Evolutionary conservation across 2,797 vertebrate genomes (phyloP).

Genomic region (Helarctos malayanus): DNA sequence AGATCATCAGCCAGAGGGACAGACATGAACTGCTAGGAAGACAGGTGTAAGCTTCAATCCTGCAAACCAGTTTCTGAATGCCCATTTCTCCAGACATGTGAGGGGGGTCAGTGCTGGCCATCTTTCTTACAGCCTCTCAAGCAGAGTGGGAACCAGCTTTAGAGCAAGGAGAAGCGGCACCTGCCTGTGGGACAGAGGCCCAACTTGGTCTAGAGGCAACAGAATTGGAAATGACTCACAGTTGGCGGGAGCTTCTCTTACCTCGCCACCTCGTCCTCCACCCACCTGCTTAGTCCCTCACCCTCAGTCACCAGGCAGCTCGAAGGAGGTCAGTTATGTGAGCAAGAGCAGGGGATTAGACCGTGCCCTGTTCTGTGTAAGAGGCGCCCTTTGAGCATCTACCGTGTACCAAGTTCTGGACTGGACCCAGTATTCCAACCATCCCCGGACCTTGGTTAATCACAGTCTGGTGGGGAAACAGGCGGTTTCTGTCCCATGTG

Average conservation of each 20-base stretch:
- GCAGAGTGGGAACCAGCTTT: background rate
- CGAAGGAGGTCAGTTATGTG: background rate
- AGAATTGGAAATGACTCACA: background rate
- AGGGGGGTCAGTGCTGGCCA: background rate
- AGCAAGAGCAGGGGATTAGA: background rate
- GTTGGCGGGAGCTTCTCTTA: background rate
- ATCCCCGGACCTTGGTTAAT: background rate
- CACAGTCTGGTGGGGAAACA: background rate
- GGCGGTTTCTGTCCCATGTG: background rate
- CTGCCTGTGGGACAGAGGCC: background rate
- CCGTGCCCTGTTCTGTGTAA: rapidly evolving
- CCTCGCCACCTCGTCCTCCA: background rate
- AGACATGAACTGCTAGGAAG: background rate
- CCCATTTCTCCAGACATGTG: background rate
- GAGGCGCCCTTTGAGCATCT: background rate
- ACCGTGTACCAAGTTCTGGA: background rate
- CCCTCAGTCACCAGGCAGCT: background rate
- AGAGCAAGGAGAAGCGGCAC: background rate
- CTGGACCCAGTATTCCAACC: background rate
- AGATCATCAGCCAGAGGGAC: background rate
- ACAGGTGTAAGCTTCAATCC: background rate
- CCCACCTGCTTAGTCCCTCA: background rate
- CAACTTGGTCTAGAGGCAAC: background rate
- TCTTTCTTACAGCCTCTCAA: background rate
- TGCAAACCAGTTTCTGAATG: background rate